A percentile compares a stretch with the other conserved stretches of the same genome.
Evolutionary conservation across 2,888 invertebrate species (phyloP).

Genomic region (Gerris lacustris): DNA sequence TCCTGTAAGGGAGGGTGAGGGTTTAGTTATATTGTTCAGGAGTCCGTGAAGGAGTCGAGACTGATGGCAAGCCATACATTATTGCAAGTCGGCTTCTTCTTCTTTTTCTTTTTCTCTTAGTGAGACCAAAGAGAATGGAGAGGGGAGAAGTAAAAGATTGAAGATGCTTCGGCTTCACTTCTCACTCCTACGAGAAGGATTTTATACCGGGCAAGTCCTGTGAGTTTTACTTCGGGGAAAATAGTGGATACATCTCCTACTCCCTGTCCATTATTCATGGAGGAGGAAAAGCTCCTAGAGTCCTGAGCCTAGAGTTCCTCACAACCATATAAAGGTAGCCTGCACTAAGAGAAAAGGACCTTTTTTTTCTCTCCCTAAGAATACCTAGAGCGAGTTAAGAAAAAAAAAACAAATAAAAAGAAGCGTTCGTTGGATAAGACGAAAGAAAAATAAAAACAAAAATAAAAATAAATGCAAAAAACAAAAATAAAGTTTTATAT

Average conservation of each 20-base stretch:
- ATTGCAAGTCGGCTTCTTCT: neutral
- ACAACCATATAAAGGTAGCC: too few species aligned
- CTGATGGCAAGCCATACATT: constrained; percentile 2
- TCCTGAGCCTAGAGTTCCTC: too few species aligned
- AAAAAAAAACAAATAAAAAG: too few species aligned
- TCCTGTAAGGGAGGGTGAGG: neutral
- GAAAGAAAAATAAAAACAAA: too few species aligned
- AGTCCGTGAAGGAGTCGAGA: neutral
- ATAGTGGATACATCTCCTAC: constrained; percentile 1
- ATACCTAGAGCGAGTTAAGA: too few species aligned
- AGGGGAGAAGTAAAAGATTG: neutral
- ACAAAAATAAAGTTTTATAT: too few species aligned
- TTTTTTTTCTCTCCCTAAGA: too few species aligned
- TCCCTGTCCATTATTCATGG: neutral
- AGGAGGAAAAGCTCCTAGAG: neutral
- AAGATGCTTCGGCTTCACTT: neutral
- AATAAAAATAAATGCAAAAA: too few species aligned
- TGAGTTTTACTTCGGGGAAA: neutral
- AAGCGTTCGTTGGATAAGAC: too few species aligned
- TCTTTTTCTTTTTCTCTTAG: neutral
- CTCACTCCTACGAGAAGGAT: neutral
- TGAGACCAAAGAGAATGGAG: neutral
- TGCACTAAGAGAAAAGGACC: too few species aligned
- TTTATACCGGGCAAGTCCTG: neutral
- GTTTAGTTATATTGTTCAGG: neutral